Percentiles rank a stretch among this genome's conserved stretches.
Conservation (phyloP, 2,888 invertebrate species). For the Phymatocera aterrima region DNA sequence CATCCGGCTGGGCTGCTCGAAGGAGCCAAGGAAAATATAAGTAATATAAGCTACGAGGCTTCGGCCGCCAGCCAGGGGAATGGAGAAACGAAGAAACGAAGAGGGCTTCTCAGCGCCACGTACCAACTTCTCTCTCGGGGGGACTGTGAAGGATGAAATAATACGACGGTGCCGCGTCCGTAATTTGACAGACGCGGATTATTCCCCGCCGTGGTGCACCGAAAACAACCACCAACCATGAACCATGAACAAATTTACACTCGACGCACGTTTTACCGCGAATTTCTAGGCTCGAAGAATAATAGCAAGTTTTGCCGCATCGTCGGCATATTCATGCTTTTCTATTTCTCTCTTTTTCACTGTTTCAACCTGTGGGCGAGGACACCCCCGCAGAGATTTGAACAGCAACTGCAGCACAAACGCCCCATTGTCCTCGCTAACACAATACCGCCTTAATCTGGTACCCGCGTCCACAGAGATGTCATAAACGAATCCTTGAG, state of each 20-base stretch:
- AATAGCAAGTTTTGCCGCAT: neutral
- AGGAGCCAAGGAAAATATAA: neutral
- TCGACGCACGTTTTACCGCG: slow-evolving; percentile 26
- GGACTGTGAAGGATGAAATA: slow-evolving; percentile 34
- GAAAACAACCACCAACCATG: too few species aligned
- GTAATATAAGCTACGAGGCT: neutral
- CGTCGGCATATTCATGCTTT: neutral
- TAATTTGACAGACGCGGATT: slow-evolving; percentile 41
- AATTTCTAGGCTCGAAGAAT: slow-evolving; percentile 7
- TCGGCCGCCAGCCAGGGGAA: neutral
- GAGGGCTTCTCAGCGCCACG: neutral
- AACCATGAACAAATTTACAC: slow-evolving; percentile 2
- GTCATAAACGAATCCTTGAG: slow-evolving; percentile 40
- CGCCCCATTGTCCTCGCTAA: slow-evolving; percentile 42
- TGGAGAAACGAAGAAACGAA: neutral
- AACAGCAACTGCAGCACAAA: slow-evolving; percentile 11
- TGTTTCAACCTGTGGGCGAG: neutral
- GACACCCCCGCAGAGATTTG: neutral
- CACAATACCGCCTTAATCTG: slow-evolving; percentile 45
- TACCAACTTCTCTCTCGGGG: neutral
- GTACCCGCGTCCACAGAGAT: slow-evolving; percentile 5
- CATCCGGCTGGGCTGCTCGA: slow-evolving; percentile 27
- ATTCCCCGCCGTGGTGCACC: slow-evolving; percentile 1
- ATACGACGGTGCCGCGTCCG: slow-evolving; percentile 13
- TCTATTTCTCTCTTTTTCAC: neutral